These are phyloP conservation scores for Cacoxenus indagator DNA, from an alignment of 2,888 invertebrate species.

Conservation along the genomic window DNA sequence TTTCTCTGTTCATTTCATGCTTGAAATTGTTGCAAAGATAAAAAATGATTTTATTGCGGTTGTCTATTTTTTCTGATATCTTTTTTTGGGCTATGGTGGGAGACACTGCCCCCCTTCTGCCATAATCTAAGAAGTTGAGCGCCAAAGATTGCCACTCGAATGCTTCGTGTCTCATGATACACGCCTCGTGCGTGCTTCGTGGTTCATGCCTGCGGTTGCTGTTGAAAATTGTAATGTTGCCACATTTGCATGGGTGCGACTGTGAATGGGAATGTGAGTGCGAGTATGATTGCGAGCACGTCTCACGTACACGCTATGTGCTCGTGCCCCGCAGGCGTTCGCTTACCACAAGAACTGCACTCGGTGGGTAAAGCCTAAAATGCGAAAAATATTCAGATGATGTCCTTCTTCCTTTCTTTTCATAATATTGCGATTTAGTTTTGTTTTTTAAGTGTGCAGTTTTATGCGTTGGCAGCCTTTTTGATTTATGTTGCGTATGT, in stretches of 20 bases:
- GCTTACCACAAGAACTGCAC: too few relatives aligned
- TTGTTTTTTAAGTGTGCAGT: conserved; percentile 14
- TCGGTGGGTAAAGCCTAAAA: not conserved
- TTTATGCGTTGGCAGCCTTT: conserved; percentile 26
- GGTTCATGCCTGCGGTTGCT: conserved; percentile 36
- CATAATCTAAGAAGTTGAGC: conserved; percentile 15
- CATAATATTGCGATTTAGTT: conserved; percentile 52
- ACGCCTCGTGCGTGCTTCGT: not conserved
- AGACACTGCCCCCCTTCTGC: not conserved
- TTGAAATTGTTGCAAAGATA: conserved; percentile 43
- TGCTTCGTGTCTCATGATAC: not conserved
- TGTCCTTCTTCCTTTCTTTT: conserved; percentile 40
- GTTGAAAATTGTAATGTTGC: conserved; percentile 69
- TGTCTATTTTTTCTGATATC: conserved; percentile 21
- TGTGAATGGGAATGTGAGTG: conserved; percentile 27
- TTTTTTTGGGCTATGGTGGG: not conserved
- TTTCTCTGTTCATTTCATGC: not conserved
- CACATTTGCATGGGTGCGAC: conserved; percentile 53
- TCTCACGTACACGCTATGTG: conserved; percentile 48
- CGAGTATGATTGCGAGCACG: too few relatives aligned
- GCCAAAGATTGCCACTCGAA: conserved; percentile 33
- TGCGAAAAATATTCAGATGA: conserved; percentile 36
- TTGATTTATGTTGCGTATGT: conserved; percentile 51
- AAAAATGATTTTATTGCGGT: conserved; percentile 58
- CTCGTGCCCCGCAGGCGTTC: not conserved